Percentiles rank a stretch among this genome's conserved stretches.
phyloP scores from a whole-genome alignment of 2,888 invertebrate species.

The Hemicrepidius hirtus region DNA sequence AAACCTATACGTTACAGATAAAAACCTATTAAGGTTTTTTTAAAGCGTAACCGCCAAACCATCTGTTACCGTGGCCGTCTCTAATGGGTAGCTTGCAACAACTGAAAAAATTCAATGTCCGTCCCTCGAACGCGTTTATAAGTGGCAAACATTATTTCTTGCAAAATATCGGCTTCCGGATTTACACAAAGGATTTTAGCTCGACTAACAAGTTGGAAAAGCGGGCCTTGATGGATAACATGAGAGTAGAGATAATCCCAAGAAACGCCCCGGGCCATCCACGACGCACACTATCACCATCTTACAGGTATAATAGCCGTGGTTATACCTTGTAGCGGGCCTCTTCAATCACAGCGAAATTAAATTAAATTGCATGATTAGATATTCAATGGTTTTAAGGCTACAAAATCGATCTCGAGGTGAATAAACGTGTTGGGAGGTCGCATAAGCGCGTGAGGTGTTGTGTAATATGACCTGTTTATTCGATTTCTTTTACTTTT shows the following conservation, averaged over 20 bases:
- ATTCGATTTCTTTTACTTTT: not conserved
- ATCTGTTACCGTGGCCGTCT: not conserved
- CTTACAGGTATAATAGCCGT: slow-evolving; percentile 38
- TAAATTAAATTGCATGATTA: slow-evolving; percentile 56
- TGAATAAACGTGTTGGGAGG: slow-evolving; percentile 57
- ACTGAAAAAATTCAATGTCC: not conserved
- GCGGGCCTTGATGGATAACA: slow-evolving; percentile 24
- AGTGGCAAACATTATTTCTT: slow-evolving; percentile 15
- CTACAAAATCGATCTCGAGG: slow-evolving; percentile 53
- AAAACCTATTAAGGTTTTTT: not conserved
- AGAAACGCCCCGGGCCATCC: slow-evolving; percentile 34
- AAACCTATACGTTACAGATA: not conserved
- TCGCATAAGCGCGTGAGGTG: slow-evolving; percentile 43
- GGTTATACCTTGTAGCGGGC: slow-evolving; percentile 42
- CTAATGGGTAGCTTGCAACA: not conserved
- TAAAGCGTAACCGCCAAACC: not conserved
- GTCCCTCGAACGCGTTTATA: slow-evolving; percentile 10
- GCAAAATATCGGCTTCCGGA: slow-evolving; percentile 20
- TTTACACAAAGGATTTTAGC: slow-evolving; percentile 17
- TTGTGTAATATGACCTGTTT: slow-evolving; percentile 34
- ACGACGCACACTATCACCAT: slow-evolving; percentile 39
- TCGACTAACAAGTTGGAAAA: slow-evolving; percentile 15
- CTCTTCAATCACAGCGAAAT: slow-evolving; percentile 53
- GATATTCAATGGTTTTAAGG: slow-evolving; percentile 51
- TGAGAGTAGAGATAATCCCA: slow-evolving; percentile 21